phyloP scores from a whole-genome alignment of 2,888 invertebrate genomes.

The Drosophila yooni region DNA sequence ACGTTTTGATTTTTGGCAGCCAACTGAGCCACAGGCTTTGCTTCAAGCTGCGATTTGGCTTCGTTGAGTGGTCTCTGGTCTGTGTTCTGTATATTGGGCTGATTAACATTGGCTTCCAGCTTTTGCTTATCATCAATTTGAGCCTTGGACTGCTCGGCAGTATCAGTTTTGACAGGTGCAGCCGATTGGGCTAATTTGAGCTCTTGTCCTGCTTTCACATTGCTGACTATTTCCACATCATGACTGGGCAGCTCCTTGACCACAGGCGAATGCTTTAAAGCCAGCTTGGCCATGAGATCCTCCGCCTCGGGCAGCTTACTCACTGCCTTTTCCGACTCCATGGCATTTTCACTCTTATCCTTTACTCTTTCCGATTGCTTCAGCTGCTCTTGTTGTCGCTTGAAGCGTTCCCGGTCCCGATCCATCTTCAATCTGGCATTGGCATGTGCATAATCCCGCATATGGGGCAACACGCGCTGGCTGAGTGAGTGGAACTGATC shows the following conservation, averaged over 20 bases:
- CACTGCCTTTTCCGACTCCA: not conserved
- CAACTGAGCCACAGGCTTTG: not conserved
- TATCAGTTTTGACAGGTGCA: not conserved
- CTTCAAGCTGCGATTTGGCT: not conserved
- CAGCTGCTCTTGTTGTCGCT: conserved; percentile 34
- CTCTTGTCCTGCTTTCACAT: conserved; percentile 8
- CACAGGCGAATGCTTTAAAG: not conserved
- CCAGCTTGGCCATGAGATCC: conserved; percentile 11
- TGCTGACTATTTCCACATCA: not conserved
- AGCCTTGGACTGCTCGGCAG: not conserved
- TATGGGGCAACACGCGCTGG: conserved; percentile 36
- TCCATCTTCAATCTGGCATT: conserved; percentile 30
- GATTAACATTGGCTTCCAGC: not conserved
- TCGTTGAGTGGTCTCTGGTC: not conserved
- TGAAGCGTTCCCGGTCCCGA: conserved; percentile 38
- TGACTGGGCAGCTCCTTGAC: not conserved
- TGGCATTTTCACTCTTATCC: not conserved
- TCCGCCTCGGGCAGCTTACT: conserved; percentile 7
- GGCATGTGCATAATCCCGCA: conserved; percentile 41
- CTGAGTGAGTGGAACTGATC: conserved; percentile 34
- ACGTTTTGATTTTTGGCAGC: not conserved
- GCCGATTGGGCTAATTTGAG: not conserved
- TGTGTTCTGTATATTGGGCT: not conserved
- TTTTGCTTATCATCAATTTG: not conserved
- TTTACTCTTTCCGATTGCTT: not conserved